Evolutionary conservation across 2,888 invertebrate genomes (phyloP).

Genomic region (Lacanobia wlatinum): DNA sequence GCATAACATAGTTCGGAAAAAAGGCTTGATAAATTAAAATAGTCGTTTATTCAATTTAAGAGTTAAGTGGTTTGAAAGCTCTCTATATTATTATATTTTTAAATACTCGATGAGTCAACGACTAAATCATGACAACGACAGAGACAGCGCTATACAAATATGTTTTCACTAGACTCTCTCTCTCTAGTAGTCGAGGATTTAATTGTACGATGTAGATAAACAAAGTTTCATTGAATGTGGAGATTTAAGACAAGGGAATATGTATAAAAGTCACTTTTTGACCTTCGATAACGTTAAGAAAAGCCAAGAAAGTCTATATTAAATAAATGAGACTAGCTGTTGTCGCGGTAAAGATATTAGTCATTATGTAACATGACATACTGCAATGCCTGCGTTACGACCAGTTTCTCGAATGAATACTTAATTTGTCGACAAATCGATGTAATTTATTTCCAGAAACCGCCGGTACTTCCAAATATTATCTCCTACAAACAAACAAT

Average conservation of each 20-base stretch:
- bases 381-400: too few species aligned
- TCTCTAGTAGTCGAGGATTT: constrained; percentile 24
- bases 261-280: constrained; percentile 16
- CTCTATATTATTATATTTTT: constrained; percentile 38
- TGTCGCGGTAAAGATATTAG: too few species aligned
- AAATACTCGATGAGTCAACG: neutral
- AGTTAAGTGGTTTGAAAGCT: constrained; percentile 27
- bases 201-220: constrained; percentile 31
- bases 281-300: constrained; percentile 2
- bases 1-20: neutral
- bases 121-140: constrained; percentile 11
- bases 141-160: constrained; percentile 4
- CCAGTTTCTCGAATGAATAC: too few species aligned
- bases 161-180: neutral
- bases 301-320: neutral
- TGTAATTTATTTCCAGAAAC: too few species aligned
- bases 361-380: too few species aligned
- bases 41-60: neutral
- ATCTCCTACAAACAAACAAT: too few species aligned
- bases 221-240: constrained; percentile 30
- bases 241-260: constrained; percentile 30
- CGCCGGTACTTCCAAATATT: too few species aligned
- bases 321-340: too few species aligned
- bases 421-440: too few species aligned
- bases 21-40: neutral